Base-by-base conservation (phyloP, 2,113 vertebrate genomes). In the Trochalopteron elliotii region DNA sequence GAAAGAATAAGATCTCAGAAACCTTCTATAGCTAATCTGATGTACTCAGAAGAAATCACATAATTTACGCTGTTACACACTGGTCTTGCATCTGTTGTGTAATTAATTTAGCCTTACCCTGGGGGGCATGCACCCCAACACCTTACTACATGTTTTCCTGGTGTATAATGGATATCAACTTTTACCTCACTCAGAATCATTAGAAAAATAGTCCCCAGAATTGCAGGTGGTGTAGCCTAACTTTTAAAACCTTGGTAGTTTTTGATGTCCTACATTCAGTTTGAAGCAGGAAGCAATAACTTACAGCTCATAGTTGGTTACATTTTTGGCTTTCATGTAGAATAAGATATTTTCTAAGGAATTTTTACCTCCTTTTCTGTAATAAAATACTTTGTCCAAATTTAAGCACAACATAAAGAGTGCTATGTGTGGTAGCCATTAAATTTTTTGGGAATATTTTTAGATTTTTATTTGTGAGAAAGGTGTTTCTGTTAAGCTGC, bases 31-130 rank as follows among this genome's bases (percentile, higher is more conserved):
- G 12, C 12, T 78, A 33, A 55, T 87, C 5, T 9, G 21, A 2
- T 0, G 0, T 21, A 24, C 3, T 80, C 8, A 69, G 40, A 52
- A 79, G 21, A 75, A 80, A 23, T 15, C 6, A 22, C 1, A 0
- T 53, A 24, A 60, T 86, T 69, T 83, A 19, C 2, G 1, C 9
- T 50, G 52, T 79, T 86, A 39, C 23, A 24, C 13, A 3, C n/a
- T 69, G 24, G 8, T 7, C 12, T 79, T 68, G 10, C 5, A 8
- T 69, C 18, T 55, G 8, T 35, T 77, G 3, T 40, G 4, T 13
- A 33, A 6, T 60, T 68, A n/a, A 55, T 89, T 89, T 74, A 53
- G 17, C 5, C 23, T 78, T 45, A 45, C 5, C 45, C 45, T 19
- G 20, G 45, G 45, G 20, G 45, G 20, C 45, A 45, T 45, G 45